These are phyloP conservation scores for Julus scanicus DNA, from an alignment of 2,888 invertebrate genomes.

Conservation along the genomic window DNA sequence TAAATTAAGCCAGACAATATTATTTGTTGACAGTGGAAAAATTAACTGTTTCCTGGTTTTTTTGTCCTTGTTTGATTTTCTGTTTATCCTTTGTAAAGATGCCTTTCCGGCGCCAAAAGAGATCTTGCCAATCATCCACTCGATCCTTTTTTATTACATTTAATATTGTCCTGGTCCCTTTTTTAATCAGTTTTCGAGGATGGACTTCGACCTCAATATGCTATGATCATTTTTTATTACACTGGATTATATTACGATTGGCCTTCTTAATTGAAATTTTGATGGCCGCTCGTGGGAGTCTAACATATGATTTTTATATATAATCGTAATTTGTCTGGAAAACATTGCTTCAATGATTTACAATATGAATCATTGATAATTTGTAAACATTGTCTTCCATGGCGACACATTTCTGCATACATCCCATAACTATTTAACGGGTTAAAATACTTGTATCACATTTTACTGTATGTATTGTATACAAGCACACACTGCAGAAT, in stretches of 20 bases:
- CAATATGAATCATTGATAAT: background rate
- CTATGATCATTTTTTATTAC: conserved; percentile 26
- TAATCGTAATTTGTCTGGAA: background rate
- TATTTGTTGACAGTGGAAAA: conserved; percentile 4
- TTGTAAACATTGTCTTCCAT: no score
- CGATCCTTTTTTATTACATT: conserved; percentile 31
- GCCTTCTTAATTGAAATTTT: conserved; percentile 42
- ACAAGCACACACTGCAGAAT: background rate
- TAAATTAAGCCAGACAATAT: conserved; percentile 13
- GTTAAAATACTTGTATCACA: background rate
- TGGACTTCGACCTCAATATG: conserved; percentile 25
- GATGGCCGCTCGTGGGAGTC: background rate
- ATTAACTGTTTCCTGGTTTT: conserved; percentile 5
- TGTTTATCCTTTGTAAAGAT: conserved; percentile 16
- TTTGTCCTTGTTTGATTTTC: conserved; percentile 29
- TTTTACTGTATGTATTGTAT: background rate
- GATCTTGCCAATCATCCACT: background rate
- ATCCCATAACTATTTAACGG: background rate
- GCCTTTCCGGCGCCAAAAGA: conserved; percentile 40
- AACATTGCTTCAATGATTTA: background rate
- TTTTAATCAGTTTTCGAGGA: conserved; percentile 32
- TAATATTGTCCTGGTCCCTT: conserved; percentile 10
- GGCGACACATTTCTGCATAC: background rate
- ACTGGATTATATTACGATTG: conserved; percentile 10
- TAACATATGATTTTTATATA: background rate